Evolutionary conservation across 1,140 invertebrate genomes (phyloP), one percentile per base, ranked within the genome.

Genomic region (Atta cephalotes): DNA sequence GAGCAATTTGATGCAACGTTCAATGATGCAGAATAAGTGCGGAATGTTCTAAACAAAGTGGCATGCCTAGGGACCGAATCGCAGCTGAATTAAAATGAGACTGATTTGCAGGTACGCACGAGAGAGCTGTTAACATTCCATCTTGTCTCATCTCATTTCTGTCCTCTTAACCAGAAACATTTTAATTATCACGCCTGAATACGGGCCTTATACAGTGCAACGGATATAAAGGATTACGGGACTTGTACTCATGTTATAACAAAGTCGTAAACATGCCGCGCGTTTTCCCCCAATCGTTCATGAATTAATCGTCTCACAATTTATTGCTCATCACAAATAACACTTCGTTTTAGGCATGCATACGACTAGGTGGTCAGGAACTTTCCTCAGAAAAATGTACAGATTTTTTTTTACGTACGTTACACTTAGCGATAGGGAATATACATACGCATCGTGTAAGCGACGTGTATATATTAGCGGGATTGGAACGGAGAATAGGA

Each of bases 141-240:
- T 68, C 49, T 81, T 76, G 77, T 84, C 85, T 90, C 88, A 88
- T 91, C 86, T 88, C 85, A 91, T 91, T 88, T 84, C 35, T 86
- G 80, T 90, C 87, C 86, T 51, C 49, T 85, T 90, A 92, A 93
- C 90, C 92, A 93, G 92, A 89, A 91, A 90, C 92, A 93, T 93
- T 93, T 93, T 92, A 92, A 92, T 93, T 90, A 81, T 86, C 86
- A 91, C 92, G 87, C 74, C 62, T 89, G 88, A 93, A 93, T 92
- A 91, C 92, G 92, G 91, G 91, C 92, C 92, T 92, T 88, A 56
- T 81, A 87, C 71, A 76, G 87, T 89, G 49, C 58, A 60, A 63
- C 35, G 58, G 18, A 58, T 71, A 45, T 71, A 14, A 56, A 51
- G 74, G 53, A 85, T 51, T 71, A 35, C 49, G 28, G 49, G 16